Percentiles rank a stretch among this genome's conserved stretches.
phyloP scores from a whole-genome alignment of 2,113 vertebrate genomes.

The Symphodus melops region DNA sequence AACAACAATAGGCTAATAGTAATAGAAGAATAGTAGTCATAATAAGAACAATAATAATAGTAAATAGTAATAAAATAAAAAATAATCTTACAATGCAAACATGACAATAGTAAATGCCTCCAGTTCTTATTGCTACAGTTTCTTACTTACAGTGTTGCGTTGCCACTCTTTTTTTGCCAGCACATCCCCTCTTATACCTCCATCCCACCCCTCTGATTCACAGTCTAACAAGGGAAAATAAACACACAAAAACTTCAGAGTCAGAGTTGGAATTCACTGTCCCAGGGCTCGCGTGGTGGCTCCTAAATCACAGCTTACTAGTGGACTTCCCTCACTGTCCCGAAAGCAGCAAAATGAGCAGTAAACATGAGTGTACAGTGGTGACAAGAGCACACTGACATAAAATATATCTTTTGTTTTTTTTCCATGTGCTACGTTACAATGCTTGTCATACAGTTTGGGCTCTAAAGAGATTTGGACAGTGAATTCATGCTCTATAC shows the following conservation, averaged over 20 bases:
- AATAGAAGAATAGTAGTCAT: constrained; percentile 83
- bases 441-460: constrained; percentile 57
- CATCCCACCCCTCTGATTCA: constrained; percentile 79
- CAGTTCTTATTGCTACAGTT: constrained; percentile 90
- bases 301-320: constrained; percentile 70
- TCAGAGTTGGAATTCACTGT: constrained; percentile 78
- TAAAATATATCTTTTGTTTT: constrained; percentile 16
- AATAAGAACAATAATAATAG: constrained; percentile 83
- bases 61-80: constrained; percentile 84
- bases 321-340: constrained; percentile 64
- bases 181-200: constrained; percentile 63
- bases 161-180: constrained; percentile 69
- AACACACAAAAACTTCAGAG: constrained; percentile 71
- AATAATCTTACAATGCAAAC: constrained; percentile 88
- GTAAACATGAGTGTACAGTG: constrained; percentile 61
- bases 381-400: constrained; percentile 53
- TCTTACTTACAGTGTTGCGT: constrained; percentile 81
- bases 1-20: constrained; percentile 85
- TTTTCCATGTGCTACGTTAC: constrained; percentile 43
- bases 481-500: constrained; percentile 82
- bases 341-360: constrained; percentile 76
- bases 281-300: constrained; percentile 41
- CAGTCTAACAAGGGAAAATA: constrained; percentile 81
- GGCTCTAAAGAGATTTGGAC: constrained; percentile 65
- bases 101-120: constrained; percentile 86